Percentiles rank a stretch among this genome's conserved stretches.
Conservation (phyloP, 2,888 invertebrate species). For the Scaptomyza tumidula region DNA sequence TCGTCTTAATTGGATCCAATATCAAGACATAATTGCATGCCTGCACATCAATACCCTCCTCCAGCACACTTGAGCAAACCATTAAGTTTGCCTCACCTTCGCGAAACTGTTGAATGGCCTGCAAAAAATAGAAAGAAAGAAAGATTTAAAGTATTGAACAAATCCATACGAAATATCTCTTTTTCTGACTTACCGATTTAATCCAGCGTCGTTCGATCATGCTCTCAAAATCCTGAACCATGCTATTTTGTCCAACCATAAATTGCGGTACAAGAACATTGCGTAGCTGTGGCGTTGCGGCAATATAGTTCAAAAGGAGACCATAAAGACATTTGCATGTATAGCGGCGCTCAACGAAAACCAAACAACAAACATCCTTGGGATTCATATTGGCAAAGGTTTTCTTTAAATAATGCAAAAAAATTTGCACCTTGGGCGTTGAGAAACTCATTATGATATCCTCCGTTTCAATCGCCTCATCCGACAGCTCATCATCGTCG, state of each 20-base stretch:
- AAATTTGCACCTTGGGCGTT: constrained; percentile 87
- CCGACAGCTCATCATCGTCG: constrained; percentile 75
- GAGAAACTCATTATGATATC: constrained; percentile 86
- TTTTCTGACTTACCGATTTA: constrained; percentile 58
- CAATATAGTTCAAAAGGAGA: constrained; percentile 86
- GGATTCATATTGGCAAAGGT: constrained; percentile 85
- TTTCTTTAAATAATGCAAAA: constrained; percentile 87
- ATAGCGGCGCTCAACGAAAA: constrained; percentile 86
- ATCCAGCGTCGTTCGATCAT: constrained; percentile 79
- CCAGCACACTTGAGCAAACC: constrained; percentile 92
- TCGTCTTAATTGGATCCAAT: constrained; percentile 89
- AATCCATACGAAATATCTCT: too few species aligned
- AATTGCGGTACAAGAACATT: constrained; percentile 87
- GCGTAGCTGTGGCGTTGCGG: constrained; percentile 85
- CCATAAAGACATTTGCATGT: constrained; percentile 91
- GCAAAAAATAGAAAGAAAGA: not conserved
- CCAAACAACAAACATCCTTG: constrained; percentile 79
- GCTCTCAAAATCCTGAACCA: constrained; percentile 68
- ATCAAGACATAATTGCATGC: constrained; percentile 92
- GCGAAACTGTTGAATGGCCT: constrained; percentile 86
- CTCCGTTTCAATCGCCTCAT: constrained; percentile 36
- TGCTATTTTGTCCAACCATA: constrained; percentile 87
- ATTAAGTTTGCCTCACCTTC: constrained; percentile 88
- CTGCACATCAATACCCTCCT: constrained; percentile 95
- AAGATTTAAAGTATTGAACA: too few species aligned